Evolutionary conservation across 2,888 invertebrate genomes (phyloP).

Genomic region (Acronicta leporina): DNA sequence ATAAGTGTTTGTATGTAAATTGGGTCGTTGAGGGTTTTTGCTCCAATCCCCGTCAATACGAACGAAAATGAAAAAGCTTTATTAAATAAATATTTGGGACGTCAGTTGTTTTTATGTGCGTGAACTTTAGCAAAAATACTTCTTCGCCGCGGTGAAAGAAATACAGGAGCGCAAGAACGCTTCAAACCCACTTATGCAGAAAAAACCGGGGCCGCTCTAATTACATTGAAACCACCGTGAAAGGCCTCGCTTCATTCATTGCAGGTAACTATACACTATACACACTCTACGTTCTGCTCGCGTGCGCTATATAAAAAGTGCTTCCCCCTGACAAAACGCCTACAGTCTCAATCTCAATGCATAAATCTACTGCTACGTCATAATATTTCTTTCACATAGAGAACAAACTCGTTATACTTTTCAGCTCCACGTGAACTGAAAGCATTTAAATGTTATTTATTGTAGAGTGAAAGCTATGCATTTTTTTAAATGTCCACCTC

Average conservation of each 20-base stretch:
- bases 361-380: slow-evolving; percentile 42
- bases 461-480: slow-evolving; percentile 41
- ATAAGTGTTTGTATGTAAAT: slow-evolving; percentile 56
- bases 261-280: slow-evolving; percentile 67
- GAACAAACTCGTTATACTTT: slow-evolving; percentile 38
- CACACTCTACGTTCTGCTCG: slow-evolving; percentile 59
- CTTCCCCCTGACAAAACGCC: slow-evolving; percentile 56
- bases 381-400: slow-evolving; percentile 37
- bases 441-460: slow-evolving; percentile 50
- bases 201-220: slow-evolving; percentile 80
- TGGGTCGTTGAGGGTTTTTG: slow-evolving; percentile 47
- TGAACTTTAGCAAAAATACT: slow-evolving; percentile 57
- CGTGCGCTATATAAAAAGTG: slow-evolving; percentile 61
- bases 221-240: slow-evolving; percentile 83
- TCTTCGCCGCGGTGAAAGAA: slow-evolving; percentile 57
- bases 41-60: slow-evolving; percentile 34
- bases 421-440: slow-evolving; percentile 42
- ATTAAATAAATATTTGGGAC: slow-evolving; percentile 47
- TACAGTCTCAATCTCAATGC: slow-evolving; percentile 44
- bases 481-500: slow-evolving; percentile 56
- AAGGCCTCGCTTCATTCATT: slow-evolving; percentile 77
- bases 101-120: slow-evolving; percentile 51
- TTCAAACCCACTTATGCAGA: slow-evolving; percentile 79
- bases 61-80: slow-evolving; percentile 52
- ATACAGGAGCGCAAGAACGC: slow-evolving; percentile 70